phyloP scores from a whole-genome alignment of 2,888 invertebrate genomes.

The Eucera pruinosa region DNA sequence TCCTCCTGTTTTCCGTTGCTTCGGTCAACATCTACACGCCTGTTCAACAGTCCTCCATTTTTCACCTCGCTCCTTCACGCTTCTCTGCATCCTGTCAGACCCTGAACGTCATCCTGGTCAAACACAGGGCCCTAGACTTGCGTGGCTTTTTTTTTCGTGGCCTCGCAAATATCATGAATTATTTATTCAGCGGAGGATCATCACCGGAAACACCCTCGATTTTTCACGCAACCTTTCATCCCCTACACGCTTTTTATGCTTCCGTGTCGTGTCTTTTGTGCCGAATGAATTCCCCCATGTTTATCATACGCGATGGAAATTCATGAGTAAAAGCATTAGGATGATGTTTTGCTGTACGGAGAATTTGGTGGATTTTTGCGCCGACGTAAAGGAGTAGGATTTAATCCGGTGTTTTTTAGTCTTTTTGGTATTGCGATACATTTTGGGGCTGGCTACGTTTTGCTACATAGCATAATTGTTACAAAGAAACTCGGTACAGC shows the following conservation, averaged over 20 bases:
- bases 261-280: neutral
- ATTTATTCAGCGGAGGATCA: slow-evolving; percentile 72
- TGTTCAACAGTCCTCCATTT: slow-evolving; percentile 74
- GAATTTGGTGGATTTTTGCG: too few relatives aligned
- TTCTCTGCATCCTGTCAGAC: slow-evolving; percentile 76
- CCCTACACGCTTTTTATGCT: slow-evolving; percentile 9
- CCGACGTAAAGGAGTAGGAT: too few relatives aligned
- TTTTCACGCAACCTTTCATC: slow-evolving; percentile 65
- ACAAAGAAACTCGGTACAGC: too few relatives aligned
- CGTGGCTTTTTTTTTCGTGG: slow-evolving; percentile 33
- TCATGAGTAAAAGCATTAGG: too few relatives aligned
- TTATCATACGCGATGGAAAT: too few relatives aligned
- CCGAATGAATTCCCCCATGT: too few relatives aligned
- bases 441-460: too few relatives aligned
- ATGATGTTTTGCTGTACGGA: too few relatives aligned
- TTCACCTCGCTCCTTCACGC: slow-evolving; percentile 75
- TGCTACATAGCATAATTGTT: too few relatives aligned
- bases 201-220: slow-evolving; percentile 67
- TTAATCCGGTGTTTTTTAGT: too few relatives aligned
- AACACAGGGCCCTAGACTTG: slow-evolving; percentile 66
- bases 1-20: slow-evolving; percentile 53
- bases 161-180: slow-evolving; percentile 70
- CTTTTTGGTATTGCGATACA: too few relatives aligned
- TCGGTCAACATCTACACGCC: slow-evolving; percentile 71
- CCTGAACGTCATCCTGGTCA: slow-evolving; percentile 73